Evolutionary conservation across 1,140 invertebrate species (phyloP).

Genomic region (Megalonaias nervosa): DNA sequence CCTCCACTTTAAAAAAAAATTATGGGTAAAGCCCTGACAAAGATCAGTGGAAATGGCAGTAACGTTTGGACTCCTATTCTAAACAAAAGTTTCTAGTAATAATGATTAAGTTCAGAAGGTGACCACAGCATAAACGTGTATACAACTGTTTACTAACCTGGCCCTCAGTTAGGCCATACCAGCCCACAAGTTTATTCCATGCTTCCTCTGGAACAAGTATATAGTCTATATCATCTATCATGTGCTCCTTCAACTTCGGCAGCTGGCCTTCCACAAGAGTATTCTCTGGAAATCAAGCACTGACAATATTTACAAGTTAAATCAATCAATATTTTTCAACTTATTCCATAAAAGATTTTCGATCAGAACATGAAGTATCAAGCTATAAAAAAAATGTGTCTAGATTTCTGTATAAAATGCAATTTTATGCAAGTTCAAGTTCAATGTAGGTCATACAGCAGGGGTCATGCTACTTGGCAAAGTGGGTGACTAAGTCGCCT

Average conservation of each 20-base stretch:
- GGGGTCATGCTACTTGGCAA: too few relatives aligned
- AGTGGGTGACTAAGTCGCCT: too few relatives aligned
- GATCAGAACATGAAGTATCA: not conserved
- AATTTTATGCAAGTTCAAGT: not conserved
- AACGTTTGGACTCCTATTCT: too few relatives aligned
- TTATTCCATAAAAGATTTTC: not conserved
- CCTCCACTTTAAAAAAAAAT: too few relatives aligned
- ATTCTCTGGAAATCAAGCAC: not conserved
- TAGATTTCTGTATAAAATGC: not conserved
- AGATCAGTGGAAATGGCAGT: too few relatives aligned
- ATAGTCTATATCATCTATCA: constrained; percentile 74
- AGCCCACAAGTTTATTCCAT: constrained; percentile 70
- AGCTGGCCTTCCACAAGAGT: constrained; percentile 50
- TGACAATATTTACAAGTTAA: not conserved
- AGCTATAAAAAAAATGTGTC: not conserved
- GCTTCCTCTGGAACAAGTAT: constrained; percentile 71
- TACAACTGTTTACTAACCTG: constrained; percentile 51
- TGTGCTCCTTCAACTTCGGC: constrained; percentile 68
- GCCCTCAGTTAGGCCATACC: constrained; percentile 69
- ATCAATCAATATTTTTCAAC: not conserved
- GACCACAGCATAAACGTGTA: too few relatives aligned
- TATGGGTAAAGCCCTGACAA: too few relatives aligned
- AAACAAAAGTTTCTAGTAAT: too few relatives aligned
- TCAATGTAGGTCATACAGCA: not conserved
- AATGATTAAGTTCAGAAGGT: too few relatives aligned